Evolutionary conservation across 2,113 vertebrate genomes (phyloP).

Genomic region (Peucedramus taeniatus): DNA sequence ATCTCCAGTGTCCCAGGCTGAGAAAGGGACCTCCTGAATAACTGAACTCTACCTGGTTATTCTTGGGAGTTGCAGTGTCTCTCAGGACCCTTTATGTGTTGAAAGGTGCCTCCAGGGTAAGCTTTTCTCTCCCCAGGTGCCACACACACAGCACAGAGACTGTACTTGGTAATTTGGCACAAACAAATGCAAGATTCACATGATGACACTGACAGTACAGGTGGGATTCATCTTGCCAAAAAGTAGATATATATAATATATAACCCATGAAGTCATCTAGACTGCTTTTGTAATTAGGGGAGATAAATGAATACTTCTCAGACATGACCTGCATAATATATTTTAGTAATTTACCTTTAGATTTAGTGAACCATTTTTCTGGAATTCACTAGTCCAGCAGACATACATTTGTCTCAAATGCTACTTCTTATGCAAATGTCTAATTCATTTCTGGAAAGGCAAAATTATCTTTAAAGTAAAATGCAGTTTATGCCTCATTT

Average conservation of each 20-base stretch:
- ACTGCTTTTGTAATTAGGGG: neutral
- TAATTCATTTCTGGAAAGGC: neutral
- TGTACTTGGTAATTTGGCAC: neutral
- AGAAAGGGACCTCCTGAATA: neutral
- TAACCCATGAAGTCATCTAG: neutral
- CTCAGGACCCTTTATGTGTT: neutral
- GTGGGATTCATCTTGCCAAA: neutral
- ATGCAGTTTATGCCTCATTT: neutral
- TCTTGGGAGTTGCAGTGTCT: neutral
- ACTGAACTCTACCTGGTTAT: neutral
- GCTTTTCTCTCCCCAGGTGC: neutral
- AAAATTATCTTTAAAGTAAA: constrained; percentile 1
- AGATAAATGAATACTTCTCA: neutral
- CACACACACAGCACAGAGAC: neutral
- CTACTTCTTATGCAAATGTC: neutral
- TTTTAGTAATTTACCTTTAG: neutral
- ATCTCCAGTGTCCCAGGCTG: neutral
- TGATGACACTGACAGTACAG: neutral
- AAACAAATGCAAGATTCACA: neutral
- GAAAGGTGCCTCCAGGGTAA: neutral
- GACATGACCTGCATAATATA: neutral
- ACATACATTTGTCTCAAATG: neutral
- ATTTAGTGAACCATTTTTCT: neutral
- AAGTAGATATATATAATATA: neutral
- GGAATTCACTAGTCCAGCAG: neutral